These are phyloP conservation scores for Cephus nigrinus DNA, from an alignment of 2,888 invertebrate species.

Conservation along the genomic window DNA sequence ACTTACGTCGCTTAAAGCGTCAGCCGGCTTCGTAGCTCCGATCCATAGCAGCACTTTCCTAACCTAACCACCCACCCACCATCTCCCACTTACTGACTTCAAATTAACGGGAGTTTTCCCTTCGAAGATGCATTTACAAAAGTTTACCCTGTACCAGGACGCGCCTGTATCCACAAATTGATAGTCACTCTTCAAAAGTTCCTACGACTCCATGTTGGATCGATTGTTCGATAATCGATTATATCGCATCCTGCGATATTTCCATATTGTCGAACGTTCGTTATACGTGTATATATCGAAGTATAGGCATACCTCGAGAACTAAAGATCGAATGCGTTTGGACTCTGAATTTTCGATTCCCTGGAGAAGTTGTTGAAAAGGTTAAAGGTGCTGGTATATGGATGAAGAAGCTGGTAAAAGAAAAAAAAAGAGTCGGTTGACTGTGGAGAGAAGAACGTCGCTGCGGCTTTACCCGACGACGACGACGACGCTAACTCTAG, in stretches of 20 bases:
- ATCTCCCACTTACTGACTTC: not conserved
- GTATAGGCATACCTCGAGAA: not conserved
- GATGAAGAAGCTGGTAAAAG: not conserved
- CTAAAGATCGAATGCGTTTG: not conserved
- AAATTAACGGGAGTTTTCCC: not conserved
- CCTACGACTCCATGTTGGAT: not conserved
- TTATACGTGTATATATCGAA: too few relatives aligned
- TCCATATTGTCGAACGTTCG: not conserved
- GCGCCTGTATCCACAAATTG: not conserved
- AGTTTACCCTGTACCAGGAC: not conserved
- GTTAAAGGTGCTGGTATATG: not conserved
- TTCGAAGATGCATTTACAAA: not conserved
- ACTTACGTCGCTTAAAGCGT: constrained; percentile 49
- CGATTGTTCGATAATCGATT: not conserved
- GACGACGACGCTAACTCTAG: not conserved
- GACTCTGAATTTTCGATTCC: not conserved
- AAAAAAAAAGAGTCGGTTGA: not conserved
- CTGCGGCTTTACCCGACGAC: not conserved
- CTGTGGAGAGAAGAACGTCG: not conserved
- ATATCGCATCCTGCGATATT: not conserved
- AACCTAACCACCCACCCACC: not conserved
- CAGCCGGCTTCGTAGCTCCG: constrained; percentile 18
- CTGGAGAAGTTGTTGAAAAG: not conserved
- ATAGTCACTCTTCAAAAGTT: not conserved
- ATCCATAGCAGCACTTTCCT: not conserved